Evolutionary conservation across 2,888 invertebrate genomes (phyloP).

Genomic region (Dromius quadrimaculatus): DNA sequence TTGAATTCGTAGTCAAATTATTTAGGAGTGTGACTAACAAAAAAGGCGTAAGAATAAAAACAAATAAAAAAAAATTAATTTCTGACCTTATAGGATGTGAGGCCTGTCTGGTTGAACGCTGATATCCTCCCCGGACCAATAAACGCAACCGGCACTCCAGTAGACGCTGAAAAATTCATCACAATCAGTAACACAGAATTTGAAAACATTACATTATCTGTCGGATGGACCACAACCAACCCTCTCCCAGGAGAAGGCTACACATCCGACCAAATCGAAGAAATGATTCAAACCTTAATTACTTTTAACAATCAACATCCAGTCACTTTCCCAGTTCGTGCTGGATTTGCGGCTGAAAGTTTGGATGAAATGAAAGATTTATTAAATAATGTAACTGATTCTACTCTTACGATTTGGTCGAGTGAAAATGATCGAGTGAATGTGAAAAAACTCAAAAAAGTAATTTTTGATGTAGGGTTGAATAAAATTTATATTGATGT

Average conservation of each 20-base stretch:
- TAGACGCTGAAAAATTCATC: constrained; percentile 77
- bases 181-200: constrained; percentile 69
- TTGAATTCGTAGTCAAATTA: too few relatives aligned
- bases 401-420: constrained; percentile 87
- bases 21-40: too few relatives aligned
- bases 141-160: constrained; percentile 71
- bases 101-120: constrained; percentile 89
- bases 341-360: constrained; percentile 78
- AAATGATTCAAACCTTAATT: constrained; percentile 75
- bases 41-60: too few relatives aligned
- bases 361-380: constrained; percentile 72
- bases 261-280: constrained; percentile 73
- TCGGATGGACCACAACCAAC: constrained; percentile 88
- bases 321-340: constrained; percentile 85
- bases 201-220: constrained; percentile 77
- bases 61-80: too few relatives aligned
- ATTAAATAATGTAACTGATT: constrained; percentile 69
- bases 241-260: constrained; percentile 72
- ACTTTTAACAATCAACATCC: constrained; percentile 70
- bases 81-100: constrained; percentile 77
- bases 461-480: constrained; percentile 77
- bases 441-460: constrained; percentile 72
- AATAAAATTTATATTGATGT: constrained; percentile 83
- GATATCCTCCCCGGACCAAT: constrained; percentile 86
- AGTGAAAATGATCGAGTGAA: constrained; percentile 76